phyloP scores from a whole-genome alignment of 2,113 vertebrate genomes.

The Lasiurus cinereus region DNA sequence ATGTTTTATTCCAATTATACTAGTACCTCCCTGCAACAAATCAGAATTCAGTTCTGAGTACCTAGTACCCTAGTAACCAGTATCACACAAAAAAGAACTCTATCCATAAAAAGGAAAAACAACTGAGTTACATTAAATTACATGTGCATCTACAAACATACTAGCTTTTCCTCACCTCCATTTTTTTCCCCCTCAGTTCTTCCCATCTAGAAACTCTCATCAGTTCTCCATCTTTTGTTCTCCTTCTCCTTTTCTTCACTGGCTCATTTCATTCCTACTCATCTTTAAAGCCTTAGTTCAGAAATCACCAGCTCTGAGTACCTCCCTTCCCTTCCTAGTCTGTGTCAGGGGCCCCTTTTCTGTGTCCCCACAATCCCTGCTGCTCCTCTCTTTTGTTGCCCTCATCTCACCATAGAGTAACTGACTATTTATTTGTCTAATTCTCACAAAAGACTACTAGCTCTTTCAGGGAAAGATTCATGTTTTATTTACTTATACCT shows the following conservation, averaged over 20 bases:
- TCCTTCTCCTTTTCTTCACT: not conserved
- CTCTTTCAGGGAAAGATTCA: not conserved
- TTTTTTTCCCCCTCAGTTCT: not conserved
- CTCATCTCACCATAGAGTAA: not conserved
- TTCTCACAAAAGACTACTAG: not conserved
- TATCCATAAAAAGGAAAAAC: conserved; percentile 3
- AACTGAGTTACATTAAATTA: not conserved
- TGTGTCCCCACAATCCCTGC: not conserved
- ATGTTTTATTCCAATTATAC: conserved; percentile 23
- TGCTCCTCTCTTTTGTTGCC: not conserved
- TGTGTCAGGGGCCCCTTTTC: not conserved
- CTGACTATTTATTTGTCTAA: not conserved
- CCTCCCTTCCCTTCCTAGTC: not conserved
- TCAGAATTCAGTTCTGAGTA: conserved; percentile 56
- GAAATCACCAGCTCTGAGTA: not conserved
- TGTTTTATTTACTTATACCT: conserved; percentile 34
- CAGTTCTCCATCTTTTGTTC: not conserved
- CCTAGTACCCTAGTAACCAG: not conserved
- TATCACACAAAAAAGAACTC: not conserved
- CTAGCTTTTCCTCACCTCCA: not conserved
- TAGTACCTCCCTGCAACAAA: not conserved
- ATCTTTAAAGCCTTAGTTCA: conserved; percentile 7
- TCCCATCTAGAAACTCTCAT: not conserved
- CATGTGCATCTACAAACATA: not conserved
- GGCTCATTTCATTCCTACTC: not conserved